A percentile compares a stretch with the other conserved stretches of the same genome.
Evolutionary conservation across 1,140 invertebrate species (phyloP).

Genomic region (Mesaphorura yosii): DNA sequence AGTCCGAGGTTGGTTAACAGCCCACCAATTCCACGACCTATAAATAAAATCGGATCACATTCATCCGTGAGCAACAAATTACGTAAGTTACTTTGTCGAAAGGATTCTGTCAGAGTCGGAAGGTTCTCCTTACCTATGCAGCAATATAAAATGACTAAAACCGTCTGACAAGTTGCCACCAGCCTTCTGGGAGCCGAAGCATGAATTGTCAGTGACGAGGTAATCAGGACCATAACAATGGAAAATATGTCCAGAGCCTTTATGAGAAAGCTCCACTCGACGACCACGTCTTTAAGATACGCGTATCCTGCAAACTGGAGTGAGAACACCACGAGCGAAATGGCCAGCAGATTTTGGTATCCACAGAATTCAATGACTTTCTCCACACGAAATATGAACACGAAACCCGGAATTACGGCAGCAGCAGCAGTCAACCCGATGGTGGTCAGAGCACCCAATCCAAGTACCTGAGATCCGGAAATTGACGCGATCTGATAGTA

Average conservation of each 20-base stretch:
- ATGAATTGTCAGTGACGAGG: slow-evolving; percentile 28
- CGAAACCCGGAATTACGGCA: slow-evolving; percentile 14
- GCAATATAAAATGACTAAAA: slow-evolving; percentile 29
- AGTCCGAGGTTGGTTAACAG: slow-evolving; percentile 20
- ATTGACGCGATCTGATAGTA: neutral
- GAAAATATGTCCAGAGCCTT: slow-evolving; percentile 30
- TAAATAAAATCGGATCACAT: slow-evolving; percentile 5
- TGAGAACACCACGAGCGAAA: slow-evolving; percentile 27
- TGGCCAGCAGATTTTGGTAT: slow-evolving; percentile 26
- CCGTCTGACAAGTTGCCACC: slow-evolving; percentile 27
- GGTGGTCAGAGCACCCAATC: slow-evolving; percentile 13
- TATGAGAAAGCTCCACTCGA: slow-evolving; percentile 24
- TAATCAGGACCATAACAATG: slow-evolving; percentile 23
- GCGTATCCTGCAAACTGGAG: slow-evolving; percentile 31
- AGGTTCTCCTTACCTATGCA: slow-evolving; percentile 25
- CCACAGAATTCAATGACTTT: slow-evolving; percentile 31
- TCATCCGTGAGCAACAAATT: neutral
- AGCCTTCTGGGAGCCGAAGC: slow-evolving; percentile 23
- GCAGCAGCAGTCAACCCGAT: slow-evolving; percentile 25
- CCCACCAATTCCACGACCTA: slow-evolving; percentile 27
- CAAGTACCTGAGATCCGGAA: neutral
- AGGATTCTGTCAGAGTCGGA: too few species aligned
- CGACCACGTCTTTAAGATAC: slow-evolving; percentile 18
- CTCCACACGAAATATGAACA: slow-evolving; percentile 29
- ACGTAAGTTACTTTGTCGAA: neutral